A percentile compares a stretch with the other conserved stretches of the same genome.
Conservation (phyloP, 2,797 vertebrate genomes). For the Chrysocyon brachyurus region DNA sequence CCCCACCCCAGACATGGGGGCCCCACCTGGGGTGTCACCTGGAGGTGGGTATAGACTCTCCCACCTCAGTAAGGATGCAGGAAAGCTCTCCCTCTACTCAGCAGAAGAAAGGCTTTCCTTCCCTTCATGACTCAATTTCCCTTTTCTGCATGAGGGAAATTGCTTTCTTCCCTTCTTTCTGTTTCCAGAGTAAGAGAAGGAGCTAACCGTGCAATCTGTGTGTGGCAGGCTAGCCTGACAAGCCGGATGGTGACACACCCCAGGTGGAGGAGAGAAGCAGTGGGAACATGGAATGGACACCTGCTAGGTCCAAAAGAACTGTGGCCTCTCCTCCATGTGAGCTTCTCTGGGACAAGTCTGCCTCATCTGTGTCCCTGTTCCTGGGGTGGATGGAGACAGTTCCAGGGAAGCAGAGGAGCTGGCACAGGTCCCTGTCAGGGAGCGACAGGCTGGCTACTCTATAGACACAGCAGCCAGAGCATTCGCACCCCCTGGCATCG, state of each 20-base stretch:
- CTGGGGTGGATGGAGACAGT: background rate
- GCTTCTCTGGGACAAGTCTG: background rate
- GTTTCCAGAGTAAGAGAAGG: background rate
- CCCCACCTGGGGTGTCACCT: background rate
- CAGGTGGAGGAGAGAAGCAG: background rate
- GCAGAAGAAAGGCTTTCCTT: background rate
- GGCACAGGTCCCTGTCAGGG: background rate
- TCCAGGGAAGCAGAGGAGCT: background rate
- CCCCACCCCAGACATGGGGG: background rate
- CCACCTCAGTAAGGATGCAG: background rate
- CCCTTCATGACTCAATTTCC: constrained; percentile 17
- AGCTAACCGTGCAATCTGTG: background rate
- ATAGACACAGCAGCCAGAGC: background rate
- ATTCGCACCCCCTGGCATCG: background rate
- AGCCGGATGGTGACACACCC: background rate
- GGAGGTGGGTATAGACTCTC: background rate
- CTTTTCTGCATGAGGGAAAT: constrained; percentile 28
- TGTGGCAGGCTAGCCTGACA: background rate
- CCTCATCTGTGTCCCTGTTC: background rate
- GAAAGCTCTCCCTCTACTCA: background rate
- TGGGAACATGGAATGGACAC: background rate
- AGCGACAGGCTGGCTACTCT: background rate
- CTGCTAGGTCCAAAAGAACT: background rate
- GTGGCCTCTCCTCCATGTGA: background rate
- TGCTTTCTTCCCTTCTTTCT: background rate